Percentiles rank a stretch among this genome's conserved stretches.
phyloP scores from a whole-genome alignment of 2,888 invertebrate species.

The Cheilosia pagana region DNA sequence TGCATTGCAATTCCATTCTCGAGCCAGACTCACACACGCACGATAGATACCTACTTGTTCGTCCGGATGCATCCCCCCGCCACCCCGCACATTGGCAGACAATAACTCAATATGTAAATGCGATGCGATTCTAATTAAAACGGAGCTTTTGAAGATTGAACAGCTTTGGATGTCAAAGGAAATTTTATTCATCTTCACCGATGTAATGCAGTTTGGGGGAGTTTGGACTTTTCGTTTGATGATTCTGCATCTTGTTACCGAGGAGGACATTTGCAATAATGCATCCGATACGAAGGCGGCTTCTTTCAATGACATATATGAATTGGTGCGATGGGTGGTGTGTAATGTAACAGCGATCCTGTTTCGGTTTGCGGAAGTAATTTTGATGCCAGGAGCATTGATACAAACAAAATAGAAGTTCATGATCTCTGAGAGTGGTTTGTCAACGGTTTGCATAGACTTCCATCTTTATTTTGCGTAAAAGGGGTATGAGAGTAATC shows the following conservation, averaged over 20 bases:
- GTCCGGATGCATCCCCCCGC: slow-evolving; percentile 17
- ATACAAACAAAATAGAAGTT: too few relatives aligned
- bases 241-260: slow-evolving; percentile 4
- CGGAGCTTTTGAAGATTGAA: slow-evolving; percentile 41
- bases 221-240: slow-evolving; percentile 31
- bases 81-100: slow-evolving; percentile 25
- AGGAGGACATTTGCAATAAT: slow-evolving; percentile 1
- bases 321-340: neutral
- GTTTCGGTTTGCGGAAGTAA: neutral
- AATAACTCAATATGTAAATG: slow-evolving; percentile 67
- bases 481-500: too few relatives aligned
- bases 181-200: slow-evolving; percentile 21
- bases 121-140: slow-evolving; percentile 70
- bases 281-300: neutral
- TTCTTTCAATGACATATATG: neutral
- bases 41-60: neutral
- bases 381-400: too few relatives aligned
- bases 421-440: neutral
- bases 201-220: slow-evolving; percentile 22
- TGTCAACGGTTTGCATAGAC: neutral
- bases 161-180: slow-evolving; percentile 53
- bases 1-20: slow-evolving; percentile 67
- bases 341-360: neutral
- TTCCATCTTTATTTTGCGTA: too few relatives aligned
- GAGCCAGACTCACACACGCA: neutral